Evolutionary conservation across 2,797 vertebrate species (phyloP).

Genomic region (Carduelis carduelis): DNA sequence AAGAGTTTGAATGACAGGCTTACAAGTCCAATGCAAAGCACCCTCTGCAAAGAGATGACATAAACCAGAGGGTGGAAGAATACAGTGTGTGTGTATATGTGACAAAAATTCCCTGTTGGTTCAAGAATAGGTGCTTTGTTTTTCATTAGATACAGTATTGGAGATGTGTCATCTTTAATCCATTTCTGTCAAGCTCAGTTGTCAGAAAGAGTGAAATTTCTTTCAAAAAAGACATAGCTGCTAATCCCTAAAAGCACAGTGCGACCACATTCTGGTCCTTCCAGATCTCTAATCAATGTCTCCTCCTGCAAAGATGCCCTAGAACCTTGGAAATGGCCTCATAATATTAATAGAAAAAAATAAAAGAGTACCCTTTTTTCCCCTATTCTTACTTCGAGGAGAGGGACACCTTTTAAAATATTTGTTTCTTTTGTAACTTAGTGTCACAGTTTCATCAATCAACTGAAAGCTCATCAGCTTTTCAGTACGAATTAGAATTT

Average conservation of each 20-base stretch:
- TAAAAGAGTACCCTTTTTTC: not conserved
- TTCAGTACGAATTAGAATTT: not conserved
- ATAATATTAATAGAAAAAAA: not conserved
- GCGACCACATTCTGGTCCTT: not conserved
- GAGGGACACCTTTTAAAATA: not conserved
- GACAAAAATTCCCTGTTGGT: not conserved
- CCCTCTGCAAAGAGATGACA: not conserved
- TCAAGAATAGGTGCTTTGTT: slow-evolving; percentile 3
- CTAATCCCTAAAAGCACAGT: slow-evolving; percentile 3
- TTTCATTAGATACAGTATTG: not conserved
- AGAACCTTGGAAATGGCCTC: not conserved
- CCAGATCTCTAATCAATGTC: not conserved
- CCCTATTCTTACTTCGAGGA: not conserved
- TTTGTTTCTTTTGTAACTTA: not conserved
- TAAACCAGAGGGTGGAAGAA: not conserved
- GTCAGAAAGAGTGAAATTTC: slow-evolving; percentile 29
- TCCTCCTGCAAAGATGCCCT: not conserved
- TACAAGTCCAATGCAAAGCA: not conserved
- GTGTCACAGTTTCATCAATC: not conserved
- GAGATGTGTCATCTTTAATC: slow-evolving; percentile 53
- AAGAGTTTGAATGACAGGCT: not conserved
- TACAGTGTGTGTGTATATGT: not conserved
- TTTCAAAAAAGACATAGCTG: not conserved
- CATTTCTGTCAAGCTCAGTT: not conserved
- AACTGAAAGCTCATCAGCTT: not conserved